Percentiles rank a stretch among this genome's conserved stretches.
phyloP scores from a whole-genome alignment of 2,113 vertebrate species.

The Crotalus viridis region DNA sequence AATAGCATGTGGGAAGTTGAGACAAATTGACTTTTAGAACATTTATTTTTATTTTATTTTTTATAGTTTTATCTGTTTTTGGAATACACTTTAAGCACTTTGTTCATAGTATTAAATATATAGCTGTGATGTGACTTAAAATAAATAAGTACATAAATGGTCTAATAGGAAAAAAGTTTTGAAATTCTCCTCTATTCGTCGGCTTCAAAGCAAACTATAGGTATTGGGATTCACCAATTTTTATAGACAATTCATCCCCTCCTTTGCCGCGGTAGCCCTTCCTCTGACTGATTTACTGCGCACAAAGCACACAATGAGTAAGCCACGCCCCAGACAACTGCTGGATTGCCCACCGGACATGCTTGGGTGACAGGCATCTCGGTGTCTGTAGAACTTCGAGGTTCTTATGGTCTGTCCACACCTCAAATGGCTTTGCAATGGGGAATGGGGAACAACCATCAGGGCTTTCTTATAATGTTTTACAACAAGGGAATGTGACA shows the following conservation, averaged over 20 bases:
- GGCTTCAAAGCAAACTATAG: neutral
- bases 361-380: too few relatives aligned
- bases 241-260: too few relatives aligned
- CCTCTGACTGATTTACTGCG: too few relatives aligned
- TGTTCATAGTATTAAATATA: neutral
- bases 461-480: neutral
- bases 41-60: neutral
- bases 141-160: neutral
- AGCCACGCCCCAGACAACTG: too few relatives aligned
- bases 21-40: neutral
- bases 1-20: neutral
- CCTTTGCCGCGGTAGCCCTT: too few relatives aligned
- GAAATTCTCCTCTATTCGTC: too few relatives aligned
- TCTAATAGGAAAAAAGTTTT: neutral
- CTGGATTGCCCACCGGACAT: too few relatives aligned
- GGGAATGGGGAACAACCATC: neutral
- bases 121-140: neutral
- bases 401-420: too few relatives aligned
- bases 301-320: too few relatives aligned
- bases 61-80: neutral
- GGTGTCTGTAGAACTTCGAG: too few relatives aligned
- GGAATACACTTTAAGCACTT: neutral
- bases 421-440: too few relatives aligned
- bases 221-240: too few relatives aligned
- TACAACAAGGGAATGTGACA: constrained; percentile 52